Percentiles rank a stretch among this genome's conserved stretches.
Evolutionary conservation across 1,140 invertebrate species (phyloP).

Genomic region (Eumaeus atala): DNA sequence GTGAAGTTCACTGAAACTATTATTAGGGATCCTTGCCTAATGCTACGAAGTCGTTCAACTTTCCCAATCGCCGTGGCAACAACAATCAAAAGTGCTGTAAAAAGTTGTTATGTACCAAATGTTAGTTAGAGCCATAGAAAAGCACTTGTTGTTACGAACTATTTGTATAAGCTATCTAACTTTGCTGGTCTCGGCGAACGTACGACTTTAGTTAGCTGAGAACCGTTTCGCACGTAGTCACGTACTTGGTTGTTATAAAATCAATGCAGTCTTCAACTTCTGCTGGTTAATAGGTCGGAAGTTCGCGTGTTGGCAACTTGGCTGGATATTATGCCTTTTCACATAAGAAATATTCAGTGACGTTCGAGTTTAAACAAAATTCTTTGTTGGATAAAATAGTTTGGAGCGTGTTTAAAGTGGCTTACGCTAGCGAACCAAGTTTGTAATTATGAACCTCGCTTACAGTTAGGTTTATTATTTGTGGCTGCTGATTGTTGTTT

Average conservation of each 20-base stretch:
- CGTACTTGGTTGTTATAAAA: constrained; percentile 33
- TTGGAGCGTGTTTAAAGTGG: constrained; percentile 1
- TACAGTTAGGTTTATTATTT: no score
- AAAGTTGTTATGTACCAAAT: constrained; percentile 38
- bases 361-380: constrained; percentile 5
- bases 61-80: constrained; percentile 18
- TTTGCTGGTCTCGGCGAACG: constrained; percentile 33
- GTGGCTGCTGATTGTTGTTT: no score
- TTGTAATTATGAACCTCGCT: no score
- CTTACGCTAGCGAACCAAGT: no score
- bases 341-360: constrained; percentile 10
- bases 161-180: constrained; percentile 47
- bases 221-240: constrained; percentile 20
- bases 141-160: constrained; percentile 44
- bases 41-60: background rate
- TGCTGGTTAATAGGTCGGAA: constrained; percentile 37
- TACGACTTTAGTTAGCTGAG: constrained; percentile 26
- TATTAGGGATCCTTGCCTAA: background rate
- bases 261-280: constrained; percentile 37
- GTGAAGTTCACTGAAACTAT: background rate
- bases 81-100: constrained; percentile 32
- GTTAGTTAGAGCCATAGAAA: constrained; percentile 33
- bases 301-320: constrained; percentile 28
- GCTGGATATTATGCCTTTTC: constrained; percentile 9
- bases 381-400: constrained; percentile 11